Conservation (phyloP, 2,888 invertebrate species). For the Trissolcus japonicus region DNA sequence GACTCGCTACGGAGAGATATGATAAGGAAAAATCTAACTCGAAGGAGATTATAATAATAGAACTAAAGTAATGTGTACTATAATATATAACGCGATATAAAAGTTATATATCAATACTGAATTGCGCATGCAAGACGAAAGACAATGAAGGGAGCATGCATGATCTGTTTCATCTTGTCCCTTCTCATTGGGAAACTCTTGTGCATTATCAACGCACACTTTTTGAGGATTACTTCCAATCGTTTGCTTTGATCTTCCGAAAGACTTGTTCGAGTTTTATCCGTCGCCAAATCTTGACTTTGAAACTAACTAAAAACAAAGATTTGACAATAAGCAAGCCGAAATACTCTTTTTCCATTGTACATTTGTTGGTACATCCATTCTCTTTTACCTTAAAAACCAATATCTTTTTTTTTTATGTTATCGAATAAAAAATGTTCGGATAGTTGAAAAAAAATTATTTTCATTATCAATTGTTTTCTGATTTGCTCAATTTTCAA, state of each 20-base stretch:
- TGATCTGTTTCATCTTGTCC: no score
- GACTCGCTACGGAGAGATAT: slow-evolving; percentile 22
- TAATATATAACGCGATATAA: slow-evolving; percentile 13
- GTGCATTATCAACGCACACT: neutral
- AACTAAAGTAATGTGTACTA: slow-evolving; percentile 19
- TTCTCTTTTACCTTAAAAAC: neutral
- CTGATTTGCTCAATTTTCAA: no score
- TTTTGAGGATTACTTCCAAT: neutral
- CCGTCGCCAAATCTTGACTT: neutral
- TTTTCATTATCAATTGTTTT: no score
- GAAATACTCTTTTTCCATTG: no score
- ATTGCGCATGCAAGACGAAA: slow-evolving; percentile 15
- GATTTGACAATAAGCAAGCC: neutral
- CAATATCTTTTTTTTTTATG: neutral
- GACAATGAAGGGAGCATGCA: no score
- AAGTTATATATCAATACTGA: slow-evolving; percentile 34
- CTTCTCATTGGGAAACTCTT: no score
- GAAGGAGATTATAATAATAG: slow-evolving; percentile 19
- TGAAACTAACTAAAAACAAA: neutral
- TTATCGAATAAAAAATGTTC: neutral
- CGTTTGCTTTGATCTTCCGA: neutral
- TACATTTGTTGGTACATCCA: neutral
- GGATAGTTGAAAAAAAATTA: no score
- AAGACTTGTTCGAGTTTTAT: neutral
- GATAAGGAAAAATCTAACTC: slow-evolving; percentile 28